A percentile compares a stretch with the other conserved stretches of the same genome.
phyloP scores from a whole-genome alignment of 1,140 invertebrate genomes.

The Diploscapter pachys region DNA sequence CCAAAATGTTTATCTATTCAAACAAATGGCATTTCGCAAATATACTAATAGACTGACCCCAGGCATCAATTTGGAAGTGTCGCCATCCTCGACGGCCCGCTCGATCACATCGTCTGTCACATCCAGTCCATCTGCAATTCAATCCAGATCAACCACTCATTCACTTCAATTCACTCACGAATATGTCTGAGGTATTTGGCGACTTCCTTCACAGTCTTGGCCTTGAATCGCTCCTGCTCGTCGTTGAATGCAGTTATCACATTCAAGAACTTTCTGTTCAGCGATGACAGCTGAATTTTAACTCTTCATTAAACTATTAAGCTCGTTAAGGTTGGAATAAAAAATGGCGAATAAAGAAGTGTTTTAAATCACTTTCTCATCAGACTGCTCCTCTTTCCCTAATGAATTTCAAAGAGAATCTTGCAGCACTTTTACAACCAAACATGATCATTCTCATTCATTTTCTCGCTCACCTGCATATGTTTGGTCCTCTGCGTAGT shows the following conservation, averaged over 20 bases:
- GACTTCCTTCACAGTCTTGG: conserved; percentile 17
- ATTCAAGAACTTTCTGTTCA: not conserved
- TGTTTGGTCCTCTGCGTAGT: no score
- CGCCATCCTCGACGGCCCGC: conserved; percentile 16
- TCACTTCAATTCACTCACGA: conserved; percentile 1
- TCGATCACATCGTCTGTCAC: conserved; percentile 14
- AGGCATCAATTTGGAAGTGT: conserved; percentile 8
- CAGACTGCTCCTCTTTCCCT: no score
- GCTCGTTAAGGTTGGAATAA: no score
- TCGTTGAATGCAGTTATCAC: conserved; percentile 19
- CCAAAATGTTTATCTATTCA: no score
- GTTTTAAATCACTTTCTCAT: no score
- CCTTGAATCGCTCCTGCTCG: conserved; percentile 25
- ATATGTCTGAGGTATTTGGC: conserved; percentile 16
- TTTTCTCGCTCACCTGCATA: no score
- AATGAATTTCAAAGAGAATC: no score
- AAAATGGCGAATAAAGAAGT: no score
- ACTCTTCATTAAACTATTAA: no score
- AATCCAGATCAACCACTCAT: not conserved
- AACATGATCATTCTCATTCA: no score
- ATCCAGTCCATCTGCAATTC: conserved; percentile 18
- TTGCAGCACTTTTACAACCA: no score
- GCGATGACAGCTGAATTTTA: no score
- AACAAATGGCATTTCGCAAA: not conserved
- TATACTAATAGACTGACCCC: conserved; percentile 1